These are phyloP conservation scores for Tolypeutes matacus DNA, from an alignment of 2,797 vertebrate species.

Conservation along the genomic window DNA sequence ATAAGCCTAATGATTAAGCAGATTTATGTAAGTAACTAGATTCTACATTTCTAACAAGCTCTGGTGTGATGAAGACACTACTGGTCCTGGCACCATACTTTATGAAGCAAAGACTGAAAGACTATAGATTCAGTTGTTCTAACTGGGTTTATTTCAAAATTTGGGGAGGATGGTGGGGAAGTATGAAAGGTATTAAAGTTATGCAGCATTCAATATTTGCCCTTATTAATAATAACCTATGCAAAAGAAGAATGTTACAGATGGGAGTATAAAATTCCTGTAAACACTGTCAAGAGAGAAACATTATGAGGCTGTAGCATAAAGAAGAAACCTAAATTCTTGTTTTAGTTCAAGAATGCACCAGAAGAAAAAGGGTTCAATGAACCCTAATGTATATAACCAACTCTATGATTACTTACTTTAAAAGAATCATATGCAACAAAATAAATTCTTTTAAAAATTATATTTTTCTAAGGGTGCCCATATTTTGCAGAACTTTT, in stretches of 20 bases:
- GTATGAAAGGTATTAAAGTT: background rate
- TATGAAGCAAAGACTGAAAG: background rate
- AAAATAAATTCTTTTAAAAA: slow-evolving; percentile 7
- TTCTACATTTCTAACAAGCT: background rate
- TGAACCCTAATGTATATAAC: background rate
- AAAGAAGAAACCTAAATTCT: background rate
- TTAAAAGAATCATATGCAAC: background rate
- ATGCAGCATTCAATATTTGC: background rate
- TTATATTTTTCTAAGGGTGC: background rate
- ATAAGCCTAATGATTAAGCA: background rate
- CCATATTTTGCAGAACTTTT: background rate
- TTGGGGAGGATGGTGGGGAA: too few relatives aligned
- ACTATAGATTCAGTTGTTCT: background rate
- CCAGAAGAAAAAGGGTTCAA: background rate
- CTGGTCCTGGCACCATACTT: background rate
- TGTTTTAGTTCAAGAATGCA: background rate
- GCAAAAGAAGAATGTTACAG: background rate
- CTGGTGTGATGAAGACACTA: background rate
- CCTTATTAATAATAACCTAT: background rate
- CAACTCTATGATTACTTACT: background rate
- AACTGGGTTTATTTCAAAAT: slow-evolving; percentile 22
- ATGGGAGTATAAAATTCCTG: background rate
- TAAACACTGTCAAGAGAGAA: background rate
- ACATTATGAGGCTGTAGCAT: background rate
- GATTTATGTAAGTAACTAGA: background rate